These are phyloP conservation scores for Lepidocyrtoides sp. DNA, from an alignment of 2,888 invertebrate species.

Conservation along the genomic window DNA sequence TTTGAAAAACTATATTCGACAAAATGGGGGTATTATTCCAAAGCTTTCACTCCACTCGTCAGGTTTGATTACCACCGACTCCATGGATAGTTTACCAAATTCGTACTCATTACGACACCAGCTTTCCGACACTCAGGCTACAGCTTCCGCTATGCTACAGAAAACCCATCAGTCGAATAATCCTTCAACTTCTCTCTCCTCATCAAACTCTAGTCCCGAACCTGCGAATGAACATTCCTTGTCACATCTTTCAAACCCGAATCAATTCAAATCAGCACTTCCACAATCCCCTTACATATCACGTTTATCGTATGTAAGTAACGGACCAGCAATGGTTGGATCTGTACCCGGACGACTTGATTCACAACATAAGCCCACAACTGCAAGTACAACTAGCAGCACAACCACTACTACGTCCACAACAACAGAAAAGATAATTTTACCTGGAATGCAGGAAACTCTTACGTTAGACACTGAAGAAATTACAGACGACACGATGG, in stretches of 20 bases:
- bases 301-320: background rate
- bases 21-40: constrained; percentile 71
- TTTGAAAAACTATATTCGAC: constrained; percentile 71
- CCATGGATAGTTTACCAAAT: background rate
- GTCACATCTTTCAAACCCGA: background rate
- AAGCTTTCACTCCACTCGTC: constrained; percentile 72
- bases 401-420: constrained; percentile 47
- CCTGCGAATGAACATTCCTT: constrained; percentile 6
- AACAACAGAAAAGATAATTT: constrained; percentile 62
- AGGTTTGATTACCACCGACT: constrained; percentile 66
- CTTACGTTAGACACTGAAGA: constrained; percentile 69
- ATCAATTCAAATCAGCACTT: background rate
- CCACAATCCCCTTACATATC: constrained; percentile 27
- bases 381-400: constrained; percentile 37
- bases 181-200: constrained; percentile 2
- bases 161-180: constrained; percentile 38
- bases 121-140: background rate
- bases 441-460: constrained; percentile 72
- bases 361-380: constrained; percentile 26
- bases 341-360: constrained; percentile 70
- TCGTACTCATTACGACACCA: constrained; percentile 10
- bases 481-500: constrained; percentile 74
- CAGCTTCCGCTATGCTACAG: background rate
- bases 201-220: background rate
- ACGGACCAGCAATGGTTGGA: constrained; percentile 66